Base-by-base conservation (phyloP, 2,888 invertebrate genomes). In the Eugnorisma glareosa region DNA sequence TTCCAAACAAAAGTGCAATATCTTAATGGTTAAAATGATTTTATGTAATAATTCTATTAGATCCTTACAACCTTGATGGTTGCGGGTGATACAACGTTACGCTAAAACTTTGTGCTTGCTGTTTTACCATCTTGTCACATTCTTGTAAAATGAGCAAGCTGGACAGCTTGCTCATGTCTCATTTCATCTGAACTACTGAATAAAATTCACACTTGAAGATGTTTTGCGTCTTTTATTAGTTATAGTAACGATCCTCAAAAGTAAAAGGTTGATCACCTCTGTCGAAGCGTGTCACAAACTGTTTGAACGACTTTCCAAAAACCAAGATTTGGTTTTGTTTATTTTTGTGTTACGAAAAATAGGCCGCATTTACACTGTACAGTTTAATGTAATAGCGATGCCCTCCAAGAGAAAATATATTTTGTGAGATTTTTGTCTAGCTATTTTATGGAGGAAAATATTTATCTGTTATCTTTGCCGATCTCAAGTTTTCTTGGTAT, bases 291-390 rank as follows among this genome's bases (percentile, higher is more conserved):
- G 76, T 77, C 83, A 75, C 83, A 73, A 83, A 73, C 81, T 79
- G 86, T 84, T 87, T 82, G 77, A 83, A 86, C 80, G 86, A 85
- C 86, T 90, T 89, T 88, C 89, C 87, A 88, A 89, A 89, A 90
- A 89, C 85, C 82, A 81, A 80, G 69, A 74, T 74, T 67, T 43
- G 66, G 67, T 85, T 83, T 82, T 89, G 89, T 93, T 92, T 93
- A 91, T 93, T 93, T 93, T 91, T 82, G 90, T 92, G 86, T 86
- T 90, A 90, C 89, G 89, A 90, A 89, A 90, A 87, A 86, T 82
- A 70, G 73, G 37, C n/a, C 59, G 70, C 77, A 10, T 75, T 92
- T 70, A 92, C 91, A 93, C 90, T 81, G 90, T 68, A 92, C 91
- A 93, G 90, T 81, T 89, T 68, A 24, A 24, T 37, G 88, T 59